Evolutionary conservation across 2,113 vertebrate genomes (phyloP).

Genomic region (Nesoenas mayeri): DNA sequence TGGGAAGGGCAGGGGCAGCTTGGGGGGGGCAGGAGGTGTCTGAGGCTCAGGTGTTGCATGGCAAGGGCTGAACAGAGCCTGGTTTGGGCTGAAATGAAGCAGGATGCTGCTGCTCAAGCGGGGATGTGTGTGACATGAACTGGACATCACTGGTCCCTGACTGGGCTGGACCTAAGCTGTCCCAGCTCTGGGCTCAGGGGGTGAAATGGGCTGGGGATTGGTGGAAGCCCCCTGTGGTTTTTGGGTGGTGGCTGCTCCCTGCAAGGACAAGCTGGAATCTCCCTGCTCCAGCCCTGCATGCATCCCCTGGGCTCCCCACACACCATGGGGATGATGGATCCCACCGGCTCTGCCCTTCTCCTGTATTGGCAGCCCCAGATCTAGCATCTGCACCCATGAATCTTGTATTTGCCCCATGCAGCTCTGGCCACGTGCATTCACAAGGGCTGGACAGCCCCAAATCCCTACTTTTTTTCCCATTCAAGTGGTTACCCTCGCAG

Average conservation of each 20-base stretch:
- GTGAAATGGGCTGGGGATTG: neutral
- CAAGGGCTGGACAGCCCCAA: neutral
- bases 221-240: neutral
- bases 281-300: neutral
- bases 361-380: accelerated
- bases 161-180: neutral
- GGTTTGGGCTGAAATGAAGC: neutral
- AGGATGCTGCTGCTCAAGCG: neutral
- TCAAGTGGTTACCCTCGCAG: accelerated
- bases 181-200: neutral
- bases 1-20: neutral
- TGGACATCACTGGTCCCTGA: accelerated
- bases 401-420: accelerated
- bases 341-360: neutral
- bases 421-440: accelerated
- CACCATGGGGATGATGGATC: neutral
- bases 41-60: neutral
- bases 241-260: neutral
- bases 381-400: accelerated
- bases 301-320: neutral
- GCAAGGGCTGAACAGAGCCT: accelerated
- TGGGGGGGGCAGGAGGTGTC: no score
- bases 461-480: neutral
- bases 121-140: neutral
- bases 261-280: neutral